These are phyloP conservation scores for Drosophila santomea DNA, from an alignment of 1,140 invertebrate genomes.

Conservation along the genomic window DNA sequence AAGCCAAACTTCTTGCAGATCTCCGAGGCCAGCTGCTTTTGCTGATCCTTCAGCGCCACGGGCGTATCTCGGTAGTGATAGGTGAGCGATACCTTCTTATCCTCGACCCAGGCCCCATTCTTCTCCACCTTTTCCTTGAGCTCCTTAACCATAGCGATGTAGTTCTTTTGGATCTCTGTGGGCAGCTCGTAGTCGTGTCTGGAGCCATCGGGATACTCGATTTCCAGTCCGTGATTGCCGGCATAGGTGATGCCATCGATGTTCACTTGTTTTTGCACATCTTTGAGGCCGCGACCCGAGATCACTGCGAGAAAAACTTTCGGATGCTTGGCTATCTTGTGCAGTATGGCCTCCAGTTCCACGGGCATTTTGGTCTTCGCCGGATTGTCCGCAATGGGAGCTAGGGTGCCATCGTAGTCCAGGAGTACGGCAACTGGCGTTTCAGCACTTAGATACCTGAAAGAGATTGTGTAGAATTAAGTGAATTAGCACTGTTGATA, in stretches of 20 bases:
- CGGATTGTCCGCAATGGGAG: conserved; percentile 94
- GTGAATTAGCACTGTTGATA: no score
- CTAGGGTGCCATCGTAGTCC: conserved; percentile 95
- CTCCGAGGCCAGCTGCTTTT: conserved; percentile 88
- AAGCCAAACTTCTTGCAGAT: conserved; percentile 92
- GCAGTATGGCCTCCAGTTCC: conserved; percentile 92
- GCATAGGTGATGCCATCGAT: conserved; percentile 95
- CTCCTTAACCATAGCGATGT: conserved; percentile 90
- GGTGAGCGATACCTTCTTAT: conserved; percentile 94
- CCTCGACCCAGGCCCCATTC: conserved; percentile 96
- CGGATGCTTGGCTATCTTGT: conserved; percentile 91
- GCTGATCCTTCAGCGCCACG: conserved; percentile 86
- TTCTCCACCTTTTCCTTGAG: conserved; percentile 92
- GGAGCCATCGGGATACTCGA: conserved; percentile 94
- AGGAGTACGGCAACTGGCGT: conserved; percentile 92
- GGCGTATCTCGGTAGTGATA: conserved; percentile 95
- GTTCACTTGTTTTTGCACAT: conserved; percentile 94
- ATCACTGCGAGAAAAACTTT: conserved; percentile 94
- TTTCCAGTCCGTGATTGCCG: conserved; percentile 95
- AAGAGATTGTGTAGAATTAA: not conserved
- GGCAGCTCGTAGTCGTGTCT: conserved; percentile 95
- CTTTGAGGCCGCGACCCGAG: conserved; percentile 93
- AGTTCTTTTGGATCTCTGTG: conserved; percentile 91
- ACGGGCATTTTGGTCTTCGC: conserved; percentile 92
- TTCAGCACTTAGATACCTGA: conserved; percentile 91